Base-by-base conservation (phyloP, 1,140 invertebrate genomes). In the Doryteuthis pealeii region DNA sequence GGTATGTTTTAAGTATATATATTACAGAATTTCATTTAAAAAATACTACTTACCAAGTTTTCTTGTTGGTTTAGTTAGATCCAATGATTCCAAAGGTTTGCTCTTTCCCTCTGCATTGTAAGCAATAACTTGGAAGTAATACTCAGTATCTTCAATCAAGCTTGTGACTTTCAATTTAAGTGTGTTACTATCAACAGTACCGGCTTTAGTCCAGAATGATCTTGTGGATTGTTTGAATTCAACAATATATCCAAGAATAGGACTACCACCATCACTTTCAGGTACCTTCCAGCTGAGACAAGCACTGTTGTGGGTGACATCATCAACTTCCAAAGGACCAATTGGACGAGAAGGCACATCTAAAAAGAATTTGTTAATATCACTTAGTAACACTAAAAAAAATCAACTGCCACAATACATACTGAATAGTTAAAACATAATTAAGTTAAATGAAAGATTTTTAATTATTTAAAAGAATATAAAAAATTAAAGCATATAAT, bases 21-120 rank as follows among this genome's bases (percentile, higher is more conserved):
- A n/a, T n/a, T n/a, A n/a, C n/a, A n/a, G n/a, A n/a, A n/a, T n/a
- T n/a, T n/a, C n/a, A n/a, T n/a, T n/a, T n/a, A 40, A 40, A 40
- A 40, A 40, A 40, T 40, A 40, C 3, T 5, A 75, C 81, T 86
- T 86, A 91, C 90, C 95, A 88, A 68, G 28, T 82, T 68, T 33
- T 31, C 32, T 68, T 33, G 28, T 68, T 4, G 66, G 66, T 0
- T 92, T 92, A 78, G 98, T 95, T 14, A 96, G 94, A 93, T 18
- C 95, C 94, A 83, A 95, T 93, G 94, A 93, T 45, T 92, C 91
- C 12, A 98, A 89, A 0, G 96, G 95, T 76, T 92, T 90, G 1
- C 95, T 97, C 87, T 97, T 94, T 4, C 96, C 96, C 83, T 95
- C 93, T 78, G 94, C 94, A 87, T 99, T 97, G 88, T 97, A 95